Evolutionary conservation across 2,113 vertebrate species (phyloP).

Genomic region (Megaptera novaeangliae): DNA sequence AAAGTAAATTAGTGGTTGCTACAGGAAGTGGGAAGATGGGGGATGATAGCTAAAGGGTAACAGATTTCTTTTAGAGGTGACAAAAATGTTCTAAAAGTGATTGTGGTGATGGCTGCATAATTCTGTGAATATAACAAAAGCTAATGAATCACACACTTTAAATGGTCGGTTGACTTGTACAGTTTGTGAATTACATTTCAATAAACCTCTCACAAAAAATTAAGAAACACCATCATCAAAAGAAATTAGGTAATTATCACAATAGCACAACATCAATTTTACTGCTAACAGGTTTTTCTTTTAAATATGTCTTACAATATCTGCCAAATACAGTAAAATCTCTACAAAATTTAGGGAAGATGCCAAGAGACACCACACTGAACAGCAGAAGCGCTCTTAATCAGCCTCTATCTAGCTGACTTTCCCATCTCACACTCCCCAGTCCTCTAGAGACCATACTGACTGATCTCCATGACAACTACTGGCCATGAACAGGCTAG

Average conservation of each 20-base stretch:
- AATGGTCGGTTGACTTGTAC: neutral
- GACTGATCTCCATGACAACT: neutral
- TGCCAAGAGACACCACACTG: neutral
- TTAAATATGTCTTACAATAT: neutral
- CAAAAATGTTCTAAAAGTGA: constrained; percentile 5
- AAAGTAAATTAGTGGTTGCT: neutral
- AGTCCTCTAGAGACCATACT: neutral
- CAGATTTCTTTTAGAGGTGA: neutral
- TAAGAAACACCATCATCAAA: neutral
- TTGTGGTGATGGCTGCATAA: neutral
- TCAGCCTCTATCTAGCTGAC: neutral
- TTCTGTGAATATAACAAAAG: neutral
- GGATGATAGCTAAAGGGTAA: neutral
- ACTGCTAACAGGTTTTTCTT: neutral
- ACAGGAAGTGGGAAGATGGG: neutral
- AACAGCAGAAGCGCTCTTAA: neutral
- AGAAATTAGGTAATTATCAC: neutral
- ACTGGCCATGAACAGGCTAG: neutral
- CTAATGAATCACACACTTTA: neutral
- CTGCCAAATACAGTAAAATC: neutral
- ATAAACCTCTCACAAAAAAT: neutral
- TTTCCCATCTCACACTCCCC: neutral
- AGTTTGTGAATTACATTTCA: neutral
- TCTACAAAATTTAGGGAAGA: neutral
- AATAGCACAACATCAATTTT: neutral